phyloP scores from a whole-genome alignment of 2,888 invertebrate genomes.

The Sphaerophoria rueppellii region DNA sequence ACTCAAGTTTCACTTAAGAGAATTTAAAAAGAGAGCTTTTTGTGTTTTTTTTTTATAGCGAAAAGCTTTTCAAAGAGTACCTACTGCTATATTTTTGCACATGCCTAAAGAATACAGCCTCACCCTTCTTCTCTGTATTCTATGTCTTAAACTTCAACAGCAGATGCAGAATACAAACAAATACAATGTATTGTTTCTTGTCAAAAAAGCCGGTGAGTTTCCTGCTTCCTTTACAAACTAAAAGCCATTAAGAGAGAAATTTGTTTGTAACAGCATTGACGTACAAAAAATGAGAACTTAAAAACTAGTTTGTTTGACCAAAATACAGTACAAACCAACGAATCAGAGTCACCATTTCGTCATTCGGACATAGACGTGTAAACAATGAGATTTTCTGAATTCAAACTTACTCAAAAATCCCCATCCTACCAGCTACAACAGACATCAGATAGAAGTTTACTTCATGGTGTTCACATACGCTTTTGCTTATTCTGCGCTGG shows the following conservation, averaged over 20 bases:
- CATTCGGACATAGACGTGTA: background rate
- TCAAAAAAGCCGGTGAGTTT: background rate
- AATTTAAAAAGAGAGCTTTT: no score
- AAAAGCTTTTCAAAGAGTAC: no score
- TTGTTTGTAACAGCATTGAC: background rate
- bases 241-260: no score
- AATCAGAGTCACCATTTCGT: no score
- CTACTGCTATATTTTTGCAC: no score
- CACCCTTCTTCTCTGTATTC: no score
- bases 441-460: slow-evolving; percentile 6
- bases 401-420: slow-evolving; percentile 19
- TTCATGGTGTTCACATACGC: background rate
- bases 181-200: no score
- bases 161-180: no score
- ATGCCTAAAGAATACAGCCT: no score
- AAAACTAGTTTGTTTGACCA: slow-evolving; percentile 3
- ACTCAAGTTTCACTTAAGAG: no score
- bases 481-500: background rate
- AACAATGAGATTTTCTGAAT: slow-evolving; percentile 16
- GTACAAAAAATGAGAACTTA: background rate
- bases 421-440: slow-evolving; percentile 3
- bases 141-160: no score
- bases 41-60: no score
- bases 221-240: background rate
- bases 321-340: background rate